phyloP scores from a whole-genome alignment of 1,140 invertebrate species.

The Cotesia glomerata region DNA sequence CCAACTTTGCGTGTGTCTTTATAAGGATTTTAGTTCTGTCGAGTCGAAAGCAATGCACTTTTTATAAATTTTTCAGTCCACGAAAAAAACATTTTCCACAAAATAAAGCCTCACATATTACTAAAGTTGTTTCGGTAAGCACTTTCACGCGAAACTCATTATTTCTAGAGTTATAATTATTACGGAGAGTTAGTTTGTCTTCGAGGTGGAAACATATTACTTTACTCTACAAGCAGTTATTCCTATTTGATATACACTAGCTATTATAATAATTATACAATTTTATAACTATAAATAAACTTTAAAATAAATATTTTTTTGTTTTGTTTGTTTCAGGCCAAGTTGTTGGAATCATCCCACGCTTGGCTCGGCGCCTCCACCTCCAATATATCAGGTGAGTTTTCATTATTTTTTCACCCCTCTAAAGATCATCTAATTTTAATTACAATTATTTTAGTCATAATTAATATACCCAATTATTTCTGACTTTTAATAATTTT shows the following conservation, averaged over 20 bases:
- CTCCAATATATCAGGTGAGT: constrained; percentile 87
- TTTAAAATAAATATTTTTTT: constrained; percentile 23
- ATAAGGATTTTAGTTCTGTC: constrained; percentile 35
- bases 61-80: constrained; percentile 6
- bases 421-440: no score
- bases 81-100: constrained; percentile 7
- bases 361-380: constrained; percentile 87
- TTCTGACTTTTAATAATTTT: no score
- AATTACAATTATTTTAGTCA: no score
- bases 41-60: constrained; percentile 15
- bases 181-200: constrained; percentile 21
- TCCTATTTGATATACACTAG: neutral
- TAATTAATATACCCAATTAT: no score
- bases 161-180: constrained; percentile 18
- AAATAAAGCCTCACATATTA: constrained; percentile 48
- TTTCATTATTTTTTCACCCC: constrained; percentile 27
- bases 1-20: constrained; percentile 58
- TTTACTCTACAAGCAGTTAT: neutral
- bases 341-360: constrained; percentile 87
- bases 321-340: constrained; percentile 78
- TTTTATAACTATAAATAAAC: neutral
- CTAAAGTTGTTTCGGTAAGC: constrained; percentile 47
- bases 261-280: neutral
- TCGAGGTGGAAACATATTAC: neutral
- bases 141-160: constrained; percentile 25